Evolutionary conservation across 1,140 invertebrate species (phyloP).

Genomic region (Heliconius hermathena): DNA sequence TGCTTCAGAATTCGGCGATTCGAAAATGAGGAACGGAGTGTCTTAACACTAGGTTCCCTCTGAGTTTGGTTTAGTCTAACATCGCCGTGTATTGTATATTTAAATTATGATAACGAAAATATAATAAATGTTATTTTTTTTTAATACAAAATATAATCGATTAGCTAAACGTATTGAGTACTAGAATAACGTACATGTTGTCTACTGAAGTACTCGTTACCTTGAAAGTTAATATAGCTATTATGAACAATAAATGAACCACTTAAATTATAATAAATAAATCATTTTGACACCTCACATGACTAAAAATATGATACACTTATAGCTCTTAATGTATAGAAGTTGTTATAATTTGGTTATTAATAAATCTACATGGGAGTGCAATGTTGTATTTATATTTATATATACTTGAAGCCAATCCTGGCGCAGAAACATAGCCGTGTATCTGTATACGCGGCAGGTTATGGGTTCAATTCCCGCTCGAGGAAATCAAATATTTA

Average conservation of each 20-base stretch:
- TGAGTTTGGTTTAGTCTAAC: too few species aligned
- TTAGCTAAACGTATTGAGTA: neutral
- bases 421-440: too few species aligned
- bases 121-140: too few species aligned
- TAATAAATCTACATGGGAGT: neutral
- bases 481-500: too few species aligned
- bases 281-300: neutral
- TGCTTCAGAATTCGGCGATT: too few species aligned
- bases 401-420: neutral
- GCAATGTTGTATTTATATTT: neutral
- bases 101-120: too few species aligned
- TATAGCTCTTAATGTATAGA: neutral
- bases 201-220: neutral
- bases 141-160: neutral
- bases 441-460: too few species aligned
- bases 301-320: neutral
- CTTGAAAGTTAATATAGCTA: slow-evolving; percentile 1
- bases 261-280: slow-evolving; percentile 5
- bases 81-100: neutral
- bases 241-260: neutral
- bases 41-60: too few species aligned
- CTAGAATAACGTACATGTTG: neutral
- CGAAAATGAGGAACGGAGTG: too few species aligned
- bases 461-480: too few species aligned
- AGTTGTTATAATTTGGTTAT: too few species aligned